These are phyloP conservation scores for Platichthys stellatus DNA, from an alignment of 2,113 vertebrate genomes.

Conservation along the genomic window DNA sequence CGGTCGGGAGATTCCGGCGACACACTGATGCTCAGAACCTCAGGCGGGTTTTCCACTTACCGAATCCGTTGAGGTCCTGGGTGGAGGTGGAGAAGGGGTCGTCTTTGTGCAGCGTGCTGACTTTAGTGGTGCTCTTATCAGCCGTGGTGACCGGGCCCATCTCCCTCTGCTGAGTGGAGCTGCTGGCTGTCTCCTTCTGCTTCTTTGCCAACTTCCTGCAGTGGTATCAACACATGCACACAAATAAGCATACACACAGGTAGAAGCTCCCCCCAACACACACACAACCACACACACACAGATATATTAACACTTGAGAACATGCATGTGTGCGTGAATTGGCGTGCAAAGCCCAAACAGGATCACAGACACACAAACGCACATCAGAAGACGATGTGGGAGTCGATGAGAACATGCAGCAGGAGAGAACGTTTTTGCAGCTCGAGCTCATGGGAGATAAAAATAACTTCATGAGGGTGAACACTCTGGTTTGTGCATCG, in stretches of 20 bases:
- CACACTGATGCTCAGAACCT: too few species aligned
- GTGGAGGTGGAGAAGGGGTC: slow-evolving; percentile 95
- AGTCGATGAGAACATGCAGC: neutral
- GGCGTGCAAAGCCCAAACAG: neutral
- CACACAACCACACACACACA: neutral
- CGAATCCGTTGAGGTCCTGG: slow-evolving; percentile 96
- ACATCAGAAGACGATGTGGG: neutral
- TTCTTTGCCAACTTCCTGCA: slow-evolving; percentile 97
- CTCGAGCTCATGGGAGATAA: neutral
- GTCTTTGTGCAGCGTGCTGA: slow-evolving; percentile 92
- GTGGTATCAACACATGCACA: slow-evolving; percentile 58
- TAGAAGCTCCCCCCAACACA: neutral
- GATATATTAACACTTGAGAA: neutral
- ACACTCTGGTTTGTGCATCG: slow-evolving; percentile 4
- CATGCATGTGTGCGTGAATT: neutral
- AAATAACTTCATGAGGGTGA: neutral
- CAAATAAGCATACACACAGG: neutral
- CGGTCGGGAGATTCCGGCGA: neutral
- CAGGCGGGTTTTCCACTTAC: slow-evolving; percentile 82
- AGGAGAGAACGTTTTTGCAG: neutral
- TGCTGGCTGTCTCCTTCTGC: slow-evolving; percentile 95
- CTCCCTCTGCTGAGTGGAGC: slow-evolving; percentile 95
- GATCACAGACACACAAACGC: neutral
- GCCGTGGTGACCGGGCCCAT: slow-evolving; percentile 92
- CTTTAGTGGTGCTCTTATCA: slow-evolving; percentile 91